phyloP scores from a whole-genome alignment of 2,113 vertebrate genomes.

The Scopus umbretta region DNA sequence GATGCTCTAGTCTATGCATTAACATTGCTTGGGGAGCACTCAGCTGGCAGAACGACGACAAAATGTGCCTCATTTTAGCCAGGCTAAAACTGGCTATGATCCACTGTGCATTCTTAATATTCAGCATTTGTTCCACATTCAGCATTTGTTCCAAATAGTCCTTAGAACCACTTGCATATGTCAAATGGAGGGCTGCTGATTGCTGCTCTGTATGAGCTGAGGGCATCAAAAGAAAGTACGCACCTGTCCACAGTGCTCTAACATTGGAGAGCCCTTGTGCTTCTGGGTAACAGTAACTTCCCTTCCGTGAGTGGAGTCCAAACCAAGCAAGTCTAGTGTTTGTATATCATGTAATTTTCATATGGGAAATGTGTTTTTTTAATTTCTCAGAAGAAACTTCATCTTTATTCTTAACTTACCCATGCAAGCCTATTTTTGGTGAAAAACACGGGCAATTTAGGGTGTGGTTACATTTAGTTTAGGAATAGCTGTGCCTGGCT shows the following conservation, averaged over 20 bases:
- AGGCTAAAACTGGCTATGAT: background rate
- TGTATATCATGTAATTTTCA: background rate
- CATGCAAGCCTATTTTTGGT: background rate
- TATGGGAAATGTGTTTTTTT: background rate
- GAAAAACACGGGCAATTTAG: slow-evolving; percentile 26
- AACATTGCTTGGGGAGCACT: background rate
- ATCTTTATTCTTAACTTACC: background rate
- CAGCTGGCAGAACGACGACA: background rate
- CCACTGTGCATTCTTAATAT: background rate
- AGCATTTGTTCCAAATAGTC: background rate
- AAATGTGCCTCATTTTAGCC: background rate
- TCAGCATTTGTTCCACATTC: background rate
- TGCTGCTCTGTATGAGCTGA: background rate
- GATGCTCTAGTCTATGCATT: background rate
- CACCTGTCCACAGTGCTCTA: background rate
- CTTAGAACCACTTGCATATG: background rate
- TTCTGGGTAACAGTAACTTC: background rate
- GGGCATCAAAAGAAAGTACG: background rate
- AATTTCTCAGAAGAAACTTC: background rate
- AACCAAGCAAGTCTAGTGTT: background rate
- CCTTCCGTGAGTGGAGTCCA: background rate
- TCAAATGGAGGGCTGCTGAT: background rate
- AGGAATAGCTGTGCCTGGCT: slow-evolving; percentile 15
- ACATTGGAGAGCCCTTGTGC: background rate
- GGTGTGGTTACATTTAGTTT: slow-evolving; percentile 30